Evolutionary conservation across 1,140 invertebrate species (phyloP), one percentile per base, ranked within the genome.

Genomic region (Forficula auricularia): DNA sequence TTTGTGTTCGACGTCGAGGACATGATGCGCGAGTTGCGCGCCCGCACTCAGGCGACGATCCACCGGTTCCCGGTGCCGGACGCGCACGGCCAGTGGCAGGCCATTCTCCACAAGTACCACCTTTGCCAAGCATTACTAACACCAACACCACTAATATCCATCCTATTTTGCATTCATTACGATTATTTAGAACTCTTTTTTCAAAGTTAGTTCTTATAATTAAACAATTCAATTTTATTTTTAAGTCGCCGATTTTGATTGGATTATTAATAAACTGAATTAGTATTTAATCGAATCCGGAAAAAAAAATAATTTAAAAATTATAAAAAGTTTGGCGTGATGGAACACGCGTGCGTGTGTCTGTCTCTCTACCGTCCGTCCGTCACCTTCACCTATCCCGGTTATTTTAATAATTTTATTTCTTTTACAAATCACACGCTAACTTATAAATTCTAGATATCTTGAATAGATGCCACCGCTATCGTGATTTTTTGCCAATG

Each of bases 1-100:
- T 99, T 99, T 69, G 75, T 91, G 47, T 99, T 94, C 66, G 89
- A 98, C 66, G 94, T 99, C 52, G 82, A 92, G 59, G 88, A 94
- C 55, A 94, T 97, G 79, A 84, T 97, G 69, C 74, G 81, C 57
- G 89, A 95, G 63, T 72, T 92, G 56, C 70, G 81, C 49, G 75
- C 78, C 40, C 71, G 80, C 54, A 89, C 85, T 27, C 72, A 77
- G 53, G 63, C 74, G 50, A 79, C 82, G 50, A 90, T 95, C 54
- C 77, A 86, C 57, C 77, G 82, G 59, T 90, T 85, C 65, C 84
- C 81, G 45, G 77, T 90, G 46, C 79, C 79, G 49, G 82, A 86
- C 54, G 77, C 73, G 36, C 83, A 85, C 64, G 82, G 84, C 32
- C 83, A 94, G 62, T 92, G 86, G 80, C 84, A 92, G 62, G 73